These are phyloP conservation scores for Lepus timidus DNA, from an alignment of 2,113 vertebrate species.

Conservation along the genomic window DNA sequence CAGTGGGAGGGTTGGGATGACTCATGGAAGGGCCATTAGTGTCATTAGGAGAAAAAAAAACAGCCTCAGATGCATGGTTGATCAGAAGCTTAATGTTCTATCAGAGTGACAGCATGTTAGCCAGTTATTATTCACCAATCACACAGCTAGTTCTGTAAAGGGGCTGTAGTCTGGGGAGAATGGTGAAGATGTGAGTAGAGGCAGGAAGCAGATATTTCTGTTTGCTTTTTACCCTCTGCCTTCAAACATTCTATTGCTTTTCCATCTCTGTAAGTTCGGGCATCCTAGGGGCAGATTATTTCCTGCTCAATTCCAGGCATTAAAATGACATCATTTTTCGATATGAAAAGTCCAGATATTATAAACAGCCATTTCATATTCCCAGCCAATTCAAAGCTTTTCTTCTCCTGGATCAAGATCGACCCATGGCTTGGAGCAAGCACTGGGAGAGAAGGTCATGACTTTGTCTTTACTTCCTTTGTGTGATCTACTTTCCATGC, in stretches of 20 bases:
- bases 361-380: neutral
- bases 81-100: neutral
- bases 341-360: neutral
- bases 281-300: neutral
- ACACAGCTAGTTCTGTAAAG: neutral
- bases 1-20: neutral
- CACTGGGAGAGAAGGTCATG: neutral
- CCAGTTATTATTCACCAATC: neutral
- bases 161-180: neutral
- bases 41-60: neutral
- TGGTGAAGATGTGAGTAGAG: neutral
- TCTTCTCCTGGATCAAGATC: neutral
- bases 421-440: neutral
- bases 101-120: neutral
- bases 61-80: neutral
- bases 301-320: neutral
- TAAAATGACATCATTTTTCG: conserved; percentile 39
- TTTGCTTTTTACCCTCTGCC: neutral
- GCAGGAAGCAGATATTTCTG: neutral
- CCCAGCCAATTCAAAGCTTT: neutral
- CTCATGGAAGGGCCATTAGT: neutral
- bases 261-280: neutral
- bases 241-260: neutral
- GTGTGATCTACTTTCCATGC: neutral
- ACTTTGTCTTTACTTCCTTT: neutral